Base-by-base conservation (phyloP, 2,888 invertebrate species). In the Eupithecia subumbrata region DNA sequence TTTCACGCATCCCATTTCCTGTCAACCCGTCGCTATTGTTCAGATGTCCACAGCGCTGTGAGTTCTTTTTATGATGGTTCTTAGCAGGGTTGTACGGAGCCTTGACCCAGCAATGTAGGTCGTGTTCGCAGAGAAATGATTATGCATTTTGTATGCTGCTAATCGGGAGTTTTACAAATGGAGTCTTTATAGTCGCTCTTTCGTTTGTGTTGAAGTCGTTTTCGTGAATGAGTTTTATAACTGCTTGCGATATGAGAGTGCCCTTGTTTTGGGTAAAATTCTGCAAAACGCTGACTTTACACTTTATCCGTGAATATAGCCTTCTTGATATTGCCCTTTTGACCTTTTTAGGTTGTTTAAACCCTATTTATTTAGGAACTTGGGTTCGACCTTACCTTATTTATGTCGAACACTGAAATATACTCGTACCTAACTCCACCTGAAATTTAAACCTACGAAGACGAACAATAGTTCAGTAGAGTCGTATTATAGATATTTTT, bases 41-140 rank as follows among this genome's bases (percentile, higher is more conserved):
- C 72, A 60, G 68, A 68, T 83, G 82, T 83, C 82, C 78, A 75
- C 74, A 63, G 48, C 73, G 60, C 67, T 74, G 70, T 75, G 72
- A 80, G 84, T 68, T 84, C 83, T 78, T 52, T 76, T 79, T 81
- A 82, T 69, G 70, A 60, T 85, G 84, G 84, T 82, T 78, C 72
- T 77, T 56, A 80, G 80, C 80, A 80, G 83, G 84, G 84, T 81
- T 84, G 82, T 81, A 76, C 75, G 69, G 56, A 72, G 74, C 89
- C 89, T 89, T 89, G 89, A 87, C 89, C 87, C 75, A 81, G 71
- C 64, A 77, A 89, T 85, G 80, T 89, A 83, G 89, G 89, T 87
- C 89, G 80, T 77, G 76, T 80, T 82, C 81, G 80, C 80, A 83
- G 82, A 81, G 79, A 83, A 83, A 79, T 84, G 81, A 86, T 86